Conservation (phyloP, 2,888 invertebrate species). For the Autographa gamma region DNA sequence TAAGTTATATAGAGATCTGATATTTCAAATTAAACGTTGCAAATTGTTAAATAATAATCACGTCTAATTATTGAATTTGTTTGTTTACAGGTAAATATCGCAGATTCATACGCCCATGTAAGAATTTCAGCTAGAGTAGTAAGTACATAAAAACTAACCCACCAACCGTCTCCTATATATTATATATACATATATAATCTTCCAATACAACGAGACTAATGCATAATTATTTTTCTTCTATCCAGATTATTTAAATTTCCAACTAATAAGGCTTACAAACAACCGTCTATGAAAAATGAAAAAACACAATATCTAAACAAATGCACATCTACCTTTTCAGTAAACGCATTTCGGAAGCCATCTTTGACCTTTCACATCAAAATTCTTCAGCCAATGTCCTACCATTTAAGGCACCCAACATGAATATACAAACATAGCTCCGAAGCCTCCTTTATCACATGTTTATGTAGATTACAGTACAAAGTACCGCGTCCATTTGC, state of each 20-base stretch:
- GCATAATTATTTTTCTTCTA: too few relatives aligned
- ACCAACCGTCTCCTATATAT: too few relatives aligned
- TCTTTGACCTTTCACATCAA: neutral
- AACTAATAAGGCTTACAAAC: too few relatives aligned
- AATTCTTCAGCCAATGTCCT: neutral
- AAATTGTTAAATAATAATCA: neutral
- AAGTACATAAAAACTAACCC: neutral
- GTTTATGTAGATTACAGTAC: constrained; percentile 58
- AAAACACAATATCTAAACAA: neutral
- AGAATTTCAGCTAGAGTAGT: neutral
- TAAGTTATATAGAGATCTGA: too few relatives aligned
- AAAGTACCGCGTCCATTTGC: constrained; percentile 74
- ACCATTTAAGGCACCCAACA: constrained; percentile 5
- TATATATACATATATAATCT: too few relatives aligned
- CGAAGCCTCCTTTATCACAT: constrained; percentile 43
- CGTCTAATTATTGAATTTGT: constrained; percentile 20
- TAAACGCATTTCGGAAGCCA: neutral
- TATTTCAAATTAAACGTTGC: too few relatives aligned
- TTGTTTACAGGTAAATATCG: constrained; percentile 53
- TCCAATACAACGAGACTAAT: too few relatives aligned
- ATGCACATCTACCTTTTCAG: neutral
- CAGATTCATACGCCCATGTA: neutral
- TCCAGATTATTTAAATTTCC: too few relatives aligned
- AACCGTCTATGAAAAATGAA: too few relatives aligned
- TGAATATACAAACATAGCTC: constrained; percentile 30